Percentiles rank a stretch among this genome's conserved stretches.
Evolutionary conservation across 1,140 invertebrate genomes (phyloP).

Genomic region (Sitophilus oryzae): DNA sequence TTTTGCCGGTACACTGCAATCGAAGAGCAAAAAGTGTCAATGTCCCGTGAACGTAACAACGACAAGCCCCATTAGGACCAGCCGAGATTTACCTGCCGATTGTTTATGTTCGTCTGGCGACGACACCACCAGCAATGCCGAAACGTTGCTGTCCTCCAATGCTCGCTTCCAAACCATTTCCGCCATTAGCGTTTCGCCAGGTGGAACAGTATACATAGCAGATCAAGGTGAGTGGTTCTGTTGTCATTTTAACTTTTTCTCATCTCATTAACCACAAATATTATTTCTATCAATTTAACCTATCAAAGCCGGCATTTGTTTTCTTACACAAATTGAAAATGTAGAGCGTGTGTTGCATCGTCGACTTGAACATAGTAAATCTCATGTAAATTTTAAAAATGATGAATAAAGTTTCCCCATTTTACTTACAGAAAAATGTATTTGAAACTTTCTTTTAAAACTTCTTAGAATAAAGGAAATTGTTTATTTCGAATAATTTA

Average conservation of each 20-base stretch:
- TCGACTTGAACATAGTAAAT: too few species aligned
- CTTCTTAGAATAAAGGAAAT: too few species aligned
- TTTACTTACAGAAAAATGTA: too few species aligned
- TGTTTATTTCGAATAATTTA: too few species aligned
- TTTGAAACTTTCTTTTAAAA: too few species aligned
- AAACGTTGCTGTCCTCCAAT: constrained; percentile 82
- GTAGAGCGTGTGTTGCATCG: too few species aligned
- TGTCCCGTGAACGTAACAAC: constrained; percentile 54
- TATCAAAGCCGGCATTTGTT: too few species aligned
- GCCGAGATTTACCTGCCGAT: constrained; percentile 43
- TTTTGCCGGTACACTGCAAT: constrained; percentile 70
- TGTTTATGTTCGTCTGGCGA: constrained; percentile 56
- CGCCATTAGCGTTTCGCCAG: constrained; percentile 86
- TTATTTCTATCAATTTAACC: too few species aligned
- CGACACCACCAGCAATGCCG: constrained; percentile 66
- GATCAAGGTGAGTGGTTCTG: constrained; percentile 68
- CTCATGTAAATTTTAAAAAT: too few species aligned
- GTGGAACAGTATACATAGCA: constrained; percentile 88
- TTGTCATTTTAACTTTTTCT: neutral
- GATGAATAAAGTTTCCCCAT: too few species aligned
- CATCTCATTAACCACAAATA: constrained; percentile 2
- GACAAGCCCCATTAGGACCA: constrained; percentile 43
- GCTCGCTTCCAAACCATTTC: constrained; percentile 87
- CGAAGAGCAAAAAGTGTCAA: constrained; percentile 52
- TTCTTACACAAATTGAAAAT: too few species aligned